A percentile compares a stretch with the other conserved stretches of the same genome.
phyloP scores from a whole-genome alignment of 2,888 invertebrate species.

The Drosophila phalerata region DNA sequence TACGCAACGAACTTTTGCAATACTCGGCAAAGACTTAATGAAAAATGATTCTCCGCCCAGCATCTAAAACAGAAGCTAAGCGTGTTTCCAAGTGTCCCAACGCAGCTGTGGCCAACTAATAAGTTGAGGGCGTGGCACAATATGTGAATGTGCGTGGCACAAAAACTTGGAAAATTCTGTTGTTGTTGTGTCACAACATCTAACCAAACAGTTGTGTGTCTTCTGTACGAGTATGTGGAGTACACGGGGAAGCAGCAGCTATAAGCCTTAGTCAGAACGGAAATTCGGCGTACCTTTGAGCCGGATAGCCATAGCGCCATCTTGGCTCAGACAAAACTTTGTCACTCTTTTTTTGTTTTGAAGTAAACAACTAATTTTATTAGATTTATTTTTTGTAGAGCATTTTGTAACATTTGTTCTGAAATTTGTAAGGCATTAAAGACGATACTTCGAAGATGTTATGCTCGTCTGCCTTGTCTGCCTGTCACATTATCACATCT shows the following conservation, averaged over 20 bases:
- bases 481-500: background rate
- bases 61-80: slow-evolving; percentile 19
- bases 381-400: background rate
- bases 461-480: background rate
- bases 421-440: slow-evolving; percentile 3
- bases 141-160: slow-evolving; percentile 41
- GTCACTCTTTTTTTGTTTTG: slow-evolving; percentile 2
- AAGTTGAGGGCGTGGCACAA: slow-evolving; percentile 43
- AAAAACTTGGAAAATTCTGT: slow-evolving; percentile 59
- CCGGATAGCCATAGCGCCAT: slow-evolving; percentile 37
- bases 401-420: background rate
- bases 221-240: slow-evolving; percentile 8
- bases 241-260: background rate
- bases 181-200: slow-evolving; percentile 43
- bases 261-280: slow-evolving; percentile 34
- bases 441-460: background rate
- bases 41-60: slow-evolving; percentile 61
- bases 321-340: slow-evolving; percentile 40
- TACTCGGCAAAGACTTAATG: slow-evolving; percentile 69
- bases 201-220: slow-evolving; percentile 32
- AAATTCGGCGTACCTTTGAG: slow-evolving; percentile 52
- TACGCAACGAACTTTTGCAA: slow-evolving; percentile 48
- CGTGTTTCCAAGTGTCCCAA: slow-evolving; percentile 18
- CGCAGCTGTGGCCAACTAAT: slow-evolving; percentile 65
- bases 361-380: slow-evolving; percentile 29